Evolutionary conservation across 2,888 invertebrate species (phyloP), one percentile per base, ranked within the genome.

Genomic region (Parochlus steinenii): DNA sequence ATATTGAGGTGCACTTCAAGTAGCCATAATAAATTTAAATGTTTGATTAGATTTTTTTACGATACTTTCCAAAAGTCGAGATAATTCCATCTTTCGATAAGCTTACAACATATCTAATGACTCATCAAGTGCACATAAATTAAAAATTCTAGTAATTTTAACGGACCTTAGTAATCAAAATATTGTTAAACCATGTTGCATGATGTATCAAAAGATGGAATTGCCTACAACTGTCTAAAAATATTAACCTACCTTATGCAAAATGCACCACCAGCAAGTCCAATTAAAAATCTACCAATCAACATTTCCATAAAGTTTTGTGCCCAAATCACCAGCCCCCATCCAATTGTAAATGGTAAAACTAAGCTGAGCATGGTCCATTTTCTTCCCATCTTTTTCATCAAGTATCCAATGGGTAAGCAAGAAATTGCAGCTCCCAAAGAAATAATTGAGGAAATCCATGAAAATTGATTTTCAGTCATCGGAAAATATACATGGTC

Each of bases 261-360:
- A 48, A 79, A 79, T 2, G 83, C 79, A 15, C 86, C 86, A 39
- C 56, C 58, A 15, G 59, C 49, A 28, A 59, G 44, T 44, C 58
- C 58, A 36, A 59, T 41, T 12, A 58, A 48, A 33, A 54, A 55
- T 38, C 58, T 52, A 3, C 56, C 54, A 3, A 41, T 40, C 29
- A 51, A 54, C 50, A 58, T 47, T 54, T 56, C 55, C 39, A 40
- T 42, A 26, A 58, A 44, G 18, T 73, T 74, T 12, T 78, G 74
- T 0, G 81, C 74, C 56, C 73, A 78, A 33, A 76, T 69, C 14
- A 85, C 70, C 10, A 81, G 52, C 4, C 66, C 54, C 82, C 83
- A 85, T 12, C 83, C 85, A 5, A 73, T 19, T 0, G 68, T 67
- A 50, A 80, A 80, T 0, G 82, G 81, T 18, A 76, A 27, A 0